phyloP scores from a whole-genome alignment of 92 coral and sea anemone species.

The Phenganax marumi region DNA sequence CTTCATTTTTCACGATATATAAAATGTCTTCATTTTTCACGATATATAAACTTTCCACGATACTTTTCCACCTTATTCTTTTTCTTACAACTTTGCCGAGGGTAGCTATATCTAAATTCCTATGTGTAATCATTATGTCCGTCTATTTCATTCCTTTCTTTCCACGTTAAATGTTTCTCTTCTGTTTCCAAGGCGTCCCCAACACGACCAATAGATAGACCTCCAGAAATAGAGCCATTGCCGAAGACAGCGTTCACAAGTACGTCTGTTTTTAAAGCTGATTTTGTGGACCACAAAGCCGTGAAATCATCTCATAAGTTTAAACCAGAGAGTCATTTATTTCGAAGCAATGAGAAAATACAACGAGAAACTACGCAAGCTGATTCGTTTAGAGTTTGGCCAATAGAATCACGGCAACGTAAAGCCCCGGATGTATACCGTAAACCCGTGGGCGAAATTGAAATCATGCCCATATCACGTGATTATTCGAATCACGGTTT shows the following conservation, averaged over 20 bases:
- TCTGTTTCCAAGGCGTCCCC: conserved; percentile 63
- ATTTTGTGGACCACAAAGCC: conserved; percentile 73
- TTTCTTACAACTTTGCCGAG: not conserved
- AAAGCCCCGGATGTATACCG: conserved; percentile 75
- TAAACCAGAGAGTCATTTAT: conserved; percentile 77
- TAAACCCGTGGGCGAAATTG: conserved; percentile 79
- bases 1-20: too few species aligned
- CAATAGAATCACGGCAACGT: conserved; percentile 62
- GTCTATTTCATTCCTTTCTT: not conserved
- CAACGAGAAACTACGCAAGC: conserved; percentile 70
- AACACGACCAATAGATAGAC: conserved; percentile 57
- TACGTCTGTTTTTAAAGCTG: conserved; percentile 79
- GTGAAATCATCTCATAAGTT: conserved; percentile 78
- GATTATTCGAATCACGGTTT: conserved; percentile 82
- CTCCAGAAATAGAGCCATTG: conserved; percentile 65
- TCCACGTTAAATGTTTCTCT: not conserved
- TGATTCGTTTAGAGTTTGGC: conserved; percentile 69
- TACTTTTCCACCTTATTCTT: too few species aligned
- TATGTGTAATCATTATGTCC: not conserved
- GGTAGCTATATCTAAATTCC: not conserved
- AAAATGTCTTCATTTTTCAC: too few species aligned
- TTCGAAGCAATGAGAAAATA: conserved; percentile 77
- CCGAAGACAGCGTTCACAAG: conserved; percentile 79
- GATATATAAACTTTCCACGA: too few species aligned
- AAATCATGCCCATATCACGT: conserved; percentile 77